Conservation (phyloP, 2,113 vertebrate species). For the Leucoraja erinaceus region DNA sequence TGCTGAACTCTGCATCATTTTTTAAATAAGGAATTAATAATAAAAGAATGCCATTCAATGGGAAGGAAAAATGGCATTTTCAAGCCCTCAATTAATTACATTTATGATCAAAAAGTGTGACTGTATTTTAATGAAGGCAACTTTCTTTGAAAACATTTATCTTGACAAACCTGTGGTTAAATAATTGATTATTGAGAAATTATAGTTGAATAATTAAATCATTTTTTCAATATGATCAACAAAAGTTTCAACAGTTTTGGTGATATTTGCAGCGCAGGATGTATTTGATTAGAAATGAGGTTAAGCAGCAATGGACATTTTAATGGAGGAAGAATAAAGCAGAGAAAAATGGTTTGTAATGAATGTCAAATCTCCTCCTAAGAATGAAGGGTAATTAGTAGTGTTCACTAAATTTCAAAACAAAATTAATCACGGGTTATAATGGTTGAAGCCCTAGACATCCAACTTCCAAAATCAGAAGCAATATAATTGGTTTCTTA, state of each 20-base stretch:
- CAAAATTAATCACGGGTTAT: slow-evolving; percentile 6
- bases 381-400: slow-evolving; percentile 18
- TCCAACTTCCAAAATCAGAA: background rate
- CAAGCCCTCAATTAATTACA: background rate
- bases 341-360: slow-evolving; percentile 12
- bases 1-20: background rate
- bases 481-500: background rate
- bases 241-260: background rate
- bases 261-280: background rate
- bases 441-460: background rate
- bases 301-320: background rate
- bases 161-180: background rate
- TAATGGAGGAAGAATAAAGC: slow-evolving; percentile 19
- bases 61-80: background rate
- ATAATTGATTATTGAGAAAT: background rate
- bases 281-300: background rate
- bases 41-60: background rate
- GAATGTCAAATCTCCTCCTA: background rate
- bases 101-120: background rate
- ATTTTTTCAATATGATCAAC: background rate
- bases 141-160: background rate
- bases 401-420: background rate
- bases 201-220: background rate
- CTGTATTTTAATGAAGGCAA: background rate
- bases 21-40: background rate